Evolutionary conservation across 2,113 vertebrate genomes (phyloP).

Genomic region (Oceanites oceanicus): DNA sequence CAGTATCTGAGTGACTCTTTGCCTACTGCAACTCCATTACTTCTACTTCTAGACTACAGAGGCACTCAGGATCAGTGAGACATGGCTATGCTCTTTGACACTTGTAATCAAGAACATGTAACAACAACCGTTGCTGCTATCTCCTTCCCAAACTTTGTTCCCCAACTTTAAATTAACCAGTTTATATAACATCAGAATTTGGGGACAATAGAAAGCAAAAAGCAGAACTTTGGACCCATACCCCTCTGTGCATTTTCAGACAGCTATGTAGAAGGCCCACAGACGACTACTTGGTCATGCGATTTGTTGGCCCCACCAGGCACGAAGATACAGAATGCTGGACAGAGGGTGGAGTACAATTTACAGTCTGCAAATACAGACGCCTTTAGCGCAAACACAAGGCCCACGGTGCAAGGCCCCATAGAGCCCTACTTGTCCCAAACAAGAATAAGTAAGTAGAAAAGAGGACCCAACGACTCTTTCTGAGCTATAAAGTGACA

Average conservation of each 20-base stretch:
- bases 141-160: background rate
- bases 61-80: background rate
- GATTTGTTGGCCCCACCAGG: background rate
- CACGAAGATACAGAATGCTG: background rate
- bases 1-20: background rate
- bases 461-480: background rate
- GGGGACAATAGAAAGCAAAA: background rate
- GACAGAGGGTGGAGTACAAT: background rate
- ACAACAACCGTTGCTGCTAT: background rate
- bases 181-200: background rate
- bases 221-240: background rate
- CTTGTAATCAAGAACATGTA: fast-evolving
- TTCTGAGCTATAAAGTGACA: background rate
- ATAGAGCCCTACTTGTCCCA: background rate
- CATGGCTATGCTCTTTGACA: background rate
- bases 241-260: background rate
- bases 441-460: fast-evolving
- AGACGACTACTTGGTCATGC: background rate
- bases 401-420: too few relatives aligned
- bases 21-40: background rate
- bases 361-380: background rate
- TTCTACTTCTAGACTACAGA: background rate
- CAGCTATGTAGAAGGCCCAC: background rate
- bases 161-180: background rate
- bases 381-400: background rate